Evolutionary conservation across 2,797 vertebrate species (phyloP).

Genomic region (Pangasius sanitwongsei): DNA sequence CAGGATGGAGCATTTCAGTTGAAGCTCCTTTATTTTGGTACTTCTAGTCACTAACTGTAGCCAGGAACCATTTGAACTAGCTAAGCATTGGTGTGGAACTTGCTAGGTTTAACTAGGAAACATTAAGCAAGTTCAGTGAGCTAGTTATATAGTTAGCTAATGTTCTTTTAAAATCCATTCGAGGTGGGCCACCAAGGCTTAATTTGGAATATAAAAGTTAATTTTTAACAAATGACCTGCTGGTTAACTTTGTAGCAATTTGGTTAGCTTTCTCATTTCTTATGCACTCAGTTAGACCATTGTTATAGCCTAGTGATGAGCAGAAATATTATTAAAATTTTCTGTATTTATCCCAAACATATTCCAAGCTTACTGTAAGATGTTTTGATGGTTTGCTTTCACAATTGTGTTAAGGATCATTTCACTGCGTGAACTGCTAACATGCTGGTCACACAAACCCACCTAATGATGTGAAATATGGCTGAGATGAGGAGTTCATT

Average conservation of each 20-base stretch:
- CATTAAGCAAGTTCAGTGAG: neutral
- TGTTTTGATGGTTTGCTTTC: neutral
- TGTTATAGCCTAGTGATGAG: neutral
- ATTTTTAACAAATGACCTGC: neutral
- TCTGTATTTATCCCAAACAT: neutral
- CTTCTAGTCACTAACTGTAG: neutral
- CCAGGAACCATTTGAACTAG: neutral
- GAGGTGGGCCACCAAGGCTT: neutral
- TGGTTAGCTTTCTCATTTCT: neutral
- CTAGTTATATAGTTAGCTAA: neutral
- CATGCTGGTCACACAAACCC: conserved; percentile 42
- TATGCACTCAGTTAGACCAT: neutral
- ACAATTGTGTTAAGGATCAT: neutral
- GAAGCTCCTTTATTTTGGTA: neutral
- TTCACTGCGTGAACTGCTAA: neutral
- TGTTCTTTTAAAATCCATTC: neutral
- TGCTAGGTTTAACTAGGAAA: neutral
- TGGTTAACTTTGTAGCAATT: no score
- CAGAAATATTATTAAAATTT: neutral
- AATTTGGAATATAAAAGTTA: neutral
- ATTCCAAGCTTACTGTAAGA: neutral
- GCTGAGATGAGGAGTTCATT: conserved; percentile 97
- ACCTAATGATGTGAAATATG: conserved; percentile 96
- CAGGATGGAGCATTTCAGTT: neutral
- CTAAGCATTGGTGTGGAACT: neutral